Evolutionary conservation across 2,113 vertebrate species (phyloP), one percentile per base, ranked within the genome.

Genomic region (Podarcis raffonei): DNA sequence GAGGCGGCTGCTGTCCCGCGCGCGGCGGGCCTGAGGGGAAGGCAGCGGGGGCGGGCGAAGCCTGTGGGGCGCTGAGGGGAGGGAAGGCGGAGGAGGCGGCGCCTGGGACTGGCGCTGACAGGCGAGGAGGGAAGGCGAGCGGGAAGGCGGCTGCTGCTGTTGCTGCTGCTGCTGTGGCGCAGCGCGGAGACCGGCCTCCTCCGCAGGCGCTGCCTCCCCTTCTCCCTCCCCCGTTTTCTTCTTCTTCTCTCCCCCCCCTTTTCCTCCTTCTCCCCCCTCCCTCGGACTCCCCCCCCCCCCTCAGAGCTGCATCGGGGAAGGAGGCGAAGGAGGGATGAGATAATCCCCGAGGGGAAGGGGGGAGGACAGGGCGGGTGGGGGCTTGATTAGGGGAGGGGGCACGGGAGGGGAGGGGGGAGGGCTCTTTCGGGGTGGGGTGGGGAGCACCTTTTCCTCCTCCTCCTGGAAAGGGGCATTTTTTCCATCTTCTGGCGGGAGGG

Each of bases 121-220:
- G 81, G 81, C 59, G 81, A 62, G 77, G 30, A 27, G n/a, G 20
- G 32, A 13, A 65, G 37, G 15, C 27, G 65, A 39, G 22, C 18
- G 65, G 42, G 84, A 37, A 68, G 59, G 18, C 59, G 59, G 59
- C 59, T 62, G 59, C 18, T 20, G 59, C 6, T 59, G 68, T 66
- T 39, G 83, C 37, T 71, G 89, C 3, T 66, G 77, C 39, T 3
- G 74, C 76, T 81, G 89, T 85, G 89, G 88, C 86, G 91, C 89
- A 85, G 83, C 83, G 86, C 93, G 32, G 83, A 32, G 68, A 77
- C 35, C 57, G 89, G n/a, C 27, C 78, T 23, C 27, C 78, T 23
- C 84, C 4, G 75, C 75, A 25, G 75, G 91, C 84, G 90, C 90
- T 72, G 85, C 62, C 89, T 90, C 88, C 81, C 91, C 93, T 84